Percentiles rank a stretch among this genome's conserved stretches.
Evolutionary conservation across 1,140 invertebrate species (phyloP).

Genomic region (Drosophila equinoxialis): DNA sequence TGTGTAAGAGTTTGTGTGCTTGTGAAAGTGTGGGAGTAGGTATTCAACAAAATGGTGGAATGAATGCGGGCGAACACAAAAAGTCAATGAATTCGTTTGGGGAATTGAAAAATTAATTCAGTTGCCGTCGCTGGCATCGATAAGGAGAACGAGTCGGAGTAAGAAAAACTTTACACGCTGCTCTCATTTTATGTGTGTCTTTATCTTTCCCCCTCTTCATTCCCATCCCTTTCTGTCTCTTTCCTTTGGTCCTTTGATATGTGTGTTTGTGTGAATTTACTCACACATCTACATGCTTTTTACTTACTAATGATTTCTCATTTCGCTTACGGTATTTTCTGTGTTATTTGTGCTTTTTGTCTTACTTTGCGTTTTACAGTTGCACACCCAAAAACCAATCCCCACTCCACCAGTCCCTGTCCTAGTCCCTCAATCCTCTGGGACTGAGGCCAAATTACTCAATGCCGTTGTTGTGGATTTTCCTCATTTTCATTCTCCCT

Average conservation of each 20-base stretch:
- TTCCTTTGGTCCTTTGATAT: constrained; percentile 23
- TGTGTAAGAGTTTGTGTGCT: constrained; percentile 6
- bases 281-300: constrained; percentile 63
- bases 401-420: not conserved
- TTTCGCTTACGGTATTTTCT: constrained; percentile 77
- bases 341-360: constrained; percentile 75
- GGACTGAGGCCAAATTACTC: constrained; percentile 72
- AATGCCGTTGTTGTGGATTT: constrained; percentile 77
- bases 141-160: constrained; percentile 58
- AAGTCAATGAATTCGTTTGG: constrained; percentile 82
- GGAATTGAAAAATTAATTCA: constrained; percentile 82
- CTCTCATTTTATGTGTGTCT: constrained; percentile 67
- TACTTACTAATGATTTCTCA: constrained; percentile 82
- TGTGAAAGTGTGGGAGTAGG: constrained; percentile 18
- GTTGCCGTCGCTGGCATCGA: constrained; percentile 75
- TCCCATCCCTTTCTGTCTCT: constrained; percentile 1
- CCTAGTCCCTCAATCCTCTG: not conserved
- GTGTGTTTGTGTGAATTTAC: constrained; percentile 40
- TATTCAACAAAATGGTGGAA: constrained; percentile 13
- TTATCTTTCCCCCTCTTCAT: constrained; percentile 41
- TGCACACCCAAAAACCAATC: constrained; percentile 15
- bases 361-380: constrained; percentile 68
- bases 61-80: constrained; percentile 62
- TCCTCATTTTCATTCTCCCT: constrained; percentile 50
- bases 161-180: constrained; percentile 71